Evolutionary conservation across 2,113 vertebrate genomes (phyloP).

Genomic region (Tauraco erythrolophus): DNA sequence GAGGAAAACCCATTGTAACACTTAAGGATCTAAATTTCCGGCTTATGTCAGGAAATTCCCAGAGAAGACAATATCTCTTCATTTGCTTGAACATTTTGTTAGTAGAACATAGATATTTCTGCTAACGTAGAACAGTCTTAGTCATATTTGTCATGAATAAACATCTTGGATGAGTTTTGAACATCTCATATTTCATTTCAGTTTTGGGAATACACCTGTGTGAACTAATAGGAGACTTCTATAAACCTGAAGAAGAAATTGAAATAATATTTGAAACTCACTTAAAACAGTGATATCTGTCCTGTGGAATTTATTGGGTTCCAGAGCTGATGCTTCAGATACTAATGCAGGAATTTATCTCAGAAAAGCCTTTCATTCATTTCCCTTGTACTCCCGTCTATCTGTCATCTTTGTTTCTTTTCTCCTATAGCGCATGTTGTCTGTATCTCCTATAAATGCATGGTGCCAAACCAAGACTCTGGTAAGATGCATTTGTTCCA

Average conservation of each 20-base stretch:
- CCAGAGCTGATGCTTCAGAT: background rate
- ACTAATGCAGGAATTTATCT: background rate
- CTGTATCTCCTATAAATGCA: background rate
- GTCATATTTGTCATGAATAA: background rate
- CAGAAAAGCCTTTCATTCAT: background rate
- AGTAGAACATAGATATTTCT: background rate
- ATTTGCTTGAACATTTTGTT: background rate
- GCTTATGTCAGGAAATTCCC: background rate
- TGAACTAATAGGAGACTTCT: background rate
- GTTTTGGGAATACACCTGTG: background rate
- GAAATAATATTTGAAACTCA: background rate
- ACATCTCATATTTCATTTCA: background rate
- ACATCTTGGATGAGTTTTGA: background rate
- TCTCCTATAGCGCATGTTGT: background rate
- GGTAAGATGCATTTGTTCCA: background rate
- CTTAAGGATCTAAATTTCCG: background rate
- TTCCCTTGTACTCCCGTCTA: background rate
- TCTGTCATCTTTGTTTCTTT: background rate
- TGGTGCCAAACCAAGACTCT: fast-evolving
- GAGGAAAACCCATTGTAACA: background rate
- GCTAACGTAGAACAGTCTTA: background rate
- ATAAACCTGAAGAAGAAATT: background rate
- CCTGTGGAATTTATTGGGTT: background rate
- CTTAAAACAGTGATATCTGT: background rate
- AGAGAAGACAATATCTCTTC: background rate